These are phyloP conservation scores for Athalia circularis DNA, from an alignment of 2,888 invertebrate species.

Conservation along the genomic window DNA sequence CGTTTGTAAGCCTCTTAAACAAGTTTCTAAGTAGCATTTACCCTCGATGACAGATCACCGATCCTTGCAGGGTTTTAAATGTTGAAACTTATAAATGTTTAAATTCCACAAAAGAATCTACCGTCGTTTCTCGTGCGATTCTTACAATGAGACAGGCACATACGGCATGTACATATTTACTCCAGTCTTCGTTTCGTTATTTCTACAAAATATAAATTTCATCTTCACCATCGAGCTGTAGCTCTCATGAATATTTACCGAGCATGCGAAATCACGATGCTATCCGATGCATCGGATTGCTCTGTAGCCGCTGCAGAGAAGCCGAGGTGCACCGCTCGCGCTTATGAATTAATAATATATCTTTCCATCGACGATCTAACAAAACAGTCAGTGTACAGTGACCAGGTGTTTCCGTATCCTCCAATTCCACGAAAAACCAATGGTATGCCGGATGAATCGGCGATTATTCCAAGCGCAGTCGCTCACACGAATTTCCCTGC, in stretches of 20 bases:
- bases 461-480: too few species aligned
- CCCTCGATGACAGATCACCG: slow-evolving; percentile 48
- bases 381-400: not conserved
- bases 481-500: too few species aligned
- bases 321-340: not conserved
- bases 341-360: slow-evolving; percentile 16
- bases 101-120: not conserved
- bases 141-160: not conserved
- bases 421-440: not conserved
- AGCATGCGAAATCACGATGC: not conserved
- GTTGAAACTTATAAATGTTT: not conserved
- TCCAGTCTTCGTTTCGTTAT: not conserved
- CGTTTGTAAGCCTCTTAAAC: slow-evolving; percentile 58
- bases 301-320: not conserved
- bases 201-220: not conserved
- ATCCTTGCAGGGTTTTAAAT: slow-evolving; percentile 47
- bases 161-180: not conserved
- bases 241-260: slow-evolving; percentile 26
- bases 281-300: slow-evolving; percentile 27
- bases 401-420: slow-evolving; percentile 6
- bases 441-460: not conserved
- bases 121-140: not conserved
- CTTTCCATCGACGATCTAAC: not conserved
- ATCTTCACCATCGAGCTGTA: not conserved
- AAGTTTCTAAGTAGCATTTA: slow-evolving; percentile 58